Evolutionary conservation across 2,113 vertebrate species (phyloP), one percentile per base, ranked within the genome.

Genomic region (Ginglymostoma cirratum): DNA sequence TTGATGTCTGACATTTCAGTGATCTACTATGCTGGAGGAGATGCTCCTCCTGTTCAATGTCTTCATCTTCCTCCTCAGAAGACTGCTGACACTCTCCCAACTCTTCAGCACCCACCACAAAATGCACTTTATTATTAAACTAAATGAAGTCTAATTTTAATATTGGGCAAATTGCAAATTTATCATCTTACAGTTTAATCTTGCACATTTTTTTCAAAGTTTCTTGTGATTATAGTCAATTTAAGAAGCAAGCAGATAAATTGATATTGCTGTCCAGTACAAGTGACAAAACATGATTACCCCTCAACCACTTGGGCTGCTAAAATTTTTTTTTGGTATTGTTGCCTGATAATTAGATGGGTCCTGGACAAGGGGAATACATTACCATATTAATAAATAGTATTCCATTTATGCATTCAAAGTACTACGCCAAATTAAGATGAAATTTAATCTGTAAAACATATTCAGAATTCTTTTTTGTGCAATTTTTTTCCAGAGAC

Each of bases 381-480:
- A 90, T 65, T 55, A 93, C 61, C 65, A 17, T 67, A 38, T 66
- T 3, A 38, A 27, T 61, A 89, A 61, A 27, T 5, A 66, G 89
- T 38, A 93, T 66, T 93, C 89, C 17, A 93, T 67, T 93, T 93
- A 66, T 17, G 38, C 34, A 65, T 66, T 66, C 34, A 93, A 93
- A 65, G 61, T 90, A 90, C 52, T 65, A 52, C 61, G 5, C 24
- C 27, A 65, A 95, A 95, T 72, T 95, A 48, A 48, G 67, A 45
- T 72, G 2, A 95, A 66, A 72, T 72, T 21, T n/a, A 48, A 30
- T 70, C 93, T 48, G 67, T 72, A 95, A 95, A 95, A 70, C 8
- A 45, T 95, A 72, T 95, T 95, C 24, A 52, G 67, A 70, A 48
- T 12, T 95, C 12, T 34, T 95, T 30, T 95, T 95, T 72, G 69